Percentiles rank a stretch among this genome's conserved stretches.
Evolutionary conservation across 2,113 vertebrate species (phyloP).

Genomic region (Oreamnos americanus): DNA sequence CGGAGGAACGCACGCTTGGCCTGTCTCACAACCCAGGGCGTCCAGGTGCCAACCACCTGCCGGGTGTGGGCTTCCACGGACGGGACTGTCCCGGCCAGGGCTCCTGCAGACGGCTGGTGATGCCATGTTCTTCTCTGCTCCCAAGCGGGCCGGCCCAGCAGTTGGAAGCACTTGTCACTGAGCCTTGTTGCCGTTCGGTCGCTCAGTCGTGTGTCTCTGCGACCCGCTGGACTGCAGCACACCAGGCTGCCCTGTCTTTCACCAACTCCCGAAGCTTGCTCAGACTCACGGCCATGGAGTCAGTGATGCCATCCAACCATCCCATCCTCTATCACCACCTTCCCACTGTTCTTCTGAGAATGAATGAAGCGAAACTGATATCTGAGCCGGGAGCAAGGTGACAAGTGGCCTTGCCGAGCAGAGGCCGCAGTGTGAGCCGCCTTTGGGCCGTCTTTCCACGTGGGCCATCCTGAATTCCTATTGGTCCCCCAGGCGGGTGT

Average conservation of each 20-base stretch:
- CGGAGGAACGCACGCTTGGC: rapidly evolving
- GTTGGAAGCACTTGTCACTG: rapidly evolving
- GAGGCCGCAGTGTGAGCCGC: rapidly evolving
- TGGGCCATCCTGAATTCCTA: not conserved
- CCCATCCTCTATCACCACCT: not conserved
- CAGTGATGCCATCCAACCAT: not conserved
- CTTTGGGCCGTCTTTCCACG: rapidly evolving
- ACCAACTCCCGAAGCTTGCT: not conserved
- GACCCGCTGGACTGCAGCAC: not conserved
- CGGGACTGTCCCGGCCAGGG: rapidly evolving
- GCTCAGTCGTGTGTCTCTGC: not conserved
- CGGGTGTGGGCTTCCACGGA: not conserved
- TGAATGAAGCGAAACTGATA: not conserved
- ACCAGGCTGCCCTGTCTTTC: rapidly evolving
- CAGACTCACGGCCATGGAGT: not conserved
- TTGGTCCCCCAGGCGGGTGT: rapidly evolving
- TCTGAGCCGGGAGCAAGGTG: rapidly evolving
- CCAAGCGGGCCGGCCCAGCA: rapidly evolving
- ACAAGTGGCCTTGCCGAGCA: rapidly evolving
- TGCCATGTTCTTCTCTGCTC: not conserved
- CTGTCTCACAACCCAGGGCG: not conserved
- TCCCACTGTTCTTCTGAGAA: not conserved
- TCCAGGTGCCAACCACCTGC: not conserved
- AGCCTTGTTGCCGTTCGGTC: not conserved
- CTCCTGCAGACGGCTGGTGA: not conserved